Evolutionary conservation across 92 coral and sea anemone genomes (phyloP).

Genomic region (Epizoanthus rinbou): DNA sequence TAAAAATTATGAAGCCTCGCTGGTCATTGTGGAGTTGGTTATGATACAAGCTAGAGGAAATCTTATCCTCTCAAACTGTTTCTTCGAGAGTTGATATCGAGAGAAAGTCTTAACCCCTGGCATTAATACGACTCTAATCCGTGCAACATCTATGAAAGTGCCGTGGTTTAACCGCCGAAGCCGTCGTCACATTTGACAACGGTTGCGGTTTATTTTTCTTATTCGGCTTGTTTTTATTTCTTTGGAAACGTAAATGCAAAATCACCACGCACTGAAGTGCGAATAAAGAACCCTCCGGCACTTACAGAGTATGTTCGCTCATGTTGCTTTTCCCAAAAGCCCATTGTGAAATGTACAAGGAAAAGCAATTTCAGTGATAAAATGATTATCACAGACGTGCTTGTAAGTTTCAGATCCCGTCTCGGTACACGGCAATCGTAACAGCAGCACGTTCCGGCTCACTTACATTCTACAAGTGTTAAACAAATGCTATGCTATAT

Average conservation of each 20-base stretch:
- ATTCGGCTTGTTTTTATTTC: conserved; percentile 25
- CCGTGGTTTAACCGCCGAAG: conserved; percentile 2
- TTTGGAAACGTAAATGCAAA: conserved; percentile 28
- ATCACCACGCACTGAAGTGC: conserved; percentile 19
- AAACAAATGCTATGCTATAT: neutral
- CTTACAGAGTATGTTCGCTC: neutral
- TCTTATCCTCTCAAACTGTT: conserved; percentile 33
- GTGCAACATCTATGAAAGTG: conserved; percentile 6
- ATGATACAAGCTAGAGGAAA: conserved; percentile 23
- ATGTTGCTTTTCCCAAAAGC: neutral
- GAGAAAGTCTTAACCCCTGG: conserved; percentile 8
- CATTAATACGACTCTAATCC: conserved; percentile 25
- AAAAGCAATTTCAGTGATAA: neutral
- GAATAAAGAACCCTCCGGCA: conserved; percentile 6
- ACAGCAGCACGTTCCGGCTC: conserved; percentile 26
- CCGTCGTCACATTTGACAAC: conserved; percentile 9
- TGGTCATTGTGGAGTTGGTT: conserved; percentile 4
- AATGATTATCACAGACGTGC: conserved; percentile 4
- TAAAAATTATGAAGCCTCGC: conserved; percentile 16
- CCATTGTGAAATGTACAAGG: conserved; percentile 12
- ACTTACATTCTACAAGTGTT: conserved; percentile 11
- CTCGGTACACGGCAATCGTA: neutral
- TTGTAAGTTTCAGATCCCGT: conserved; percentile 14
- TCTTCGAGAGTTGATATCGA: conserved; percentile 33
- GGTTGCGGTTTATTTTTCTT: conserved; percentile 26